Base-by-base conservation (phyloP, 1,140 invertebrate genomes). In the Drosophila pachea region DNA sequence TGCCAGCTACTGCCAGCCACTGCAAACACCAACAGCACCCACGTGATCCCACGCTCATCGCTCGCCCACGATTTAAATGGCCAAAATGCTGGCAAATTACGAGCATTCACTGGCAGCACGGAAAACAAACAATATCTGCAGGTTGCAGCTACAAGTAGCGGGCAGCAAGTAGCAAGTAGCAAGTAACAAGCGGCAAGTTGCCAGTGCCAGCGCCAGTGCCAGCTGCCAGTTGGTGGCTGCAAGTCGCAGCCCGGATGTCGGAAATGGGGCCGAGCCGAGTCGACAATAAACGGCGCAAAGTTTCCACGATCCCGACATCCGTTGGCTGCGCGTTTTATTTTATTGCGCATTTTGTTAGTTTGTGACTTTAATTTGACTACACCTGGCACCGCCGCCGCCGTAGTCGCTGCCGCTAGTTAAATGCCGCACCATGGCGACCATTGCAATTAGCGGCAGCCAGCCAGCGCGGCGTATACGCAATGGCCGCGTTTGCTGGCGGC, bases 281-380 rank as follows among this genome's bases (percentile, higher is more conserved):
- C 79, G 76, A 83, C 79, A 83, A 83, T 76, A 83, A 84, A 84
- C 65, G 76, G 49, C 56, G 38, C 55, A 83, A 84, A 79, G 68
- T 83, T 83, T 82, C 31, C 29, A 56, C 52, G 33, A 35, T 59
- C 45, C 58, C 63, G 67, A 68, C 79, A 74, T 83, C 79, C 79
- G 79, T 68, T 79, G 61, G 77, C 76, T 61, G 66, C 79, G 63
- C 79, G 76, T 76, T 83, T 83, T 56, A 79, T 76, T 83, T 83
- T 56, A 76, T 58, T 62, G 68, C 66, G 76, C 73, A 79, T 76
- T 83, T 79, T 79, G 73, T 60, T 55, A 65, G 52, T 56, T 65
- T 14, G 62, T 78, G 79, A 84, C 79, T 83, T 83, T 84, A 78
- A 84, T 78, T 83, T 84, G 75, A 60, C 59, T 76, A 45, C 55